These are phyloP conservation scores for Drosophila mulleri DNA, from an alignment of 2,888 invertebrate species.

Conservation along the genomic window DNA sequence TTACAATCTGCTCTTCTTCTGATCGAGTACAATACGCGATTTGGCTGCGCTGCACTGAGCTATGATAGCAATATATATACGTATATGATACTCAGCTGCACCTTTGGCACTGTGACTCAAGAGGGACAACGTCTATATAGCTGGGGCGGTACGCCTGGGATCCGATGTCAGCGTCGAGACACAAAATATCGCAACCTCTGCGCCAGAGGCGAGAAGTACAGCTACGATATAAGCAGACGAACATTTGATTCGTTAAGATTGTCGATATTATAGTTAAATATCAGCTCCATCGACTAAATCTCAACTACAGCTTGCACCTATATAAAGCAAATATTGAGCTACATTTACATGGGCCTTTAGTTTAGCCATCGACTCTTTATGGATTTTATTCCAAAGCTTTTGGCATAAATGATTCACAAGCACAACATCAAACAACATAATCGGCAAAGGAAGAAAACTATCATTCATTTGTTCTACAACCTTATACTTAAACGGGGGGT, in stretches of 20 bases:
- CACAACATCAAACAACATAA: constrained; percentile 25
- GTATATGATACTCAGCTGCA: constrained; percentile 32
- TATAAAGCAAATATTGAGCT: background rate
- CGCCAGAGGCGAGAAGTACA: constrained; percentile 21
- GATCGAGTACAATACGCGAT: constrained; percentile 37
- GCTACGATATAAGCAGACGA: background rate
- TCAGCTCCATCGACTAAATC: no score
- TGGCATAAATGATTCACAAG: constrained; percentile 15
- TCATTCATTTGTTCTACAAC: constrained; percentile 24
- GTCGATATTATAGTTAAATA: background rate
- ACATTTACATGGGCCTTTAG: background rate
- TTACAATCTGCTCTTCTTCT: constrained; percentile 30
- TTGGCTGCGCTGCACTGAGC: constrained; percentile 38
- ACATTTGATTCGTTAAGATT: background rate
- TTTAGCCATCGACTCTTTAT: background rate
- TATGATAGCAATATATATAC: background rate
- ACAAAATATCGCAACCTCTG: constrained; percentile 32
- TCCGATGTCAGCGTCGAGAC: constrained; percentile 26
- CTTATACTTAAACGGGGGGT: constrained; percentile 10
- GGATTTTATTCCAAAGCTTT: constrained; percentile 6
- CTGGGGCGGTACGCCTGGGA: constrained; percentile 29
- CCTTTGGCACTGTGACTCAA: constrained; percentile 33
- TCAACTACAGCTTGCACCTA: no score
- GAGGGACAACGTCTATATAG: constrained; percentile 26
- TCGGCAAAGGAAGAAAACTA: constrained; percentile 27